These are phyloP conservation scores for Coleophora deauratella DNA, from an alignment of 2,888 invertebrate species.

Conservation along the genomic window DNA sequence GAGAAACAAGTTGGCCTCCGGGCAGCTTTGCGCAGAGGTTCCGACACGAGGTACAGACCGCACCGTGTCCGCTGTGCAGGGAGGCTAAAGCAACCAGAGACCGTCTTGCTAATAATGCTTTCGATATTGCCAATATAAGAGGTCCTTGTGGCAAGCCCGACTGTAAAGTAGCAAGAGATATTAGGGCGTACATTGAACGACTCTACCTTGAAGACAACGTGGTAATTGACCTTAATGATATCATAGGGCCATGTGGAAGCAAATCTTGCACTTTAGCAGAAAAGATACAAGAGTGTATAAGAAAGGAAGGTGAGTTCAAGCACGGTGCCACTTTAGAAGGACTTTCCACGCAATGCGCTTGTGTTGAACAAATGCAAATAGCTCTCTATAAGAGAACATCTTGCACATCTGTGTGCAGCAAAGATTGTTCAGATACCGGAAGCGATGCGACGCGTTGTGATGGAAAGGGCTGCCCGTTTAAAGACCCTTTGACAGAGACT, in stretches of 20 bases:
- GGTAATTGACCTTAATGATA: constrained; percentile 42
- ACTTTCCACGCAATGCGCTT: constrained; percentile 58
- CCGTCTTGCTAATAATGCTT: constrained; percentile 21
- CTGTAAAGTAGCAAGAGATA: constrained; percentile 56
- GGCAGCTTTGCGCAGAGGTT: constrained; percentile 50
- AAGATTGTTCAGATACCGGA: constrained; percentile 39
- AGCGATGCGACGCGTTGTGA: constrained; percentile 33
- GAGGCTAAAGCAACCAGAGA: constrained; percentile 27
- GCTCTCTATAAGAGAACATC: constrained; percentile 34
- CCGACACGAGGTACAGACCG: constrained; percentile 40
- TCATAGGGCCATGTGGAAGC: constrained; percentile 62
- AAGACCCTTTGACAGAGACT: constrained; percentile 17
- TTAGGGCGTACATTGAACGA: constrained; percentile 55
- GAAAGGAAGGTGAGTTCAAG: constrained; percentile 47
- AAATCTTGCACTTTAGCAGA: constrained; percentile 51
- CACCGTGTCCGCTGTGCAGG: constrained; percentile 51
- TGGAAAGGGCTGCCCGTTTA: constrained; percentile 41
- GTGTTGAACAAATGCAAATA: constrained; percentile 47
- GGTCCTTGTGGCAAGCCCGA: constrained; percentile 62
- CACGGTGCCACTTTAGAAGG: constrained; percentile 33
- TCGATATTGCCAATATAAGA: constrained; percentile 56
- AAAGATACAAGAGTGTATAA: constrained; percentile 51
- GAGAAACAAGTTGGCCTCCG: constrained; percentile 52
- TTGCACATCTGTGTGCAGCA: constrained; percentile 37
- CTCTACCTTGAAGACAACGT: constrained; percentile 53